Conservation (phyloP, 2,113 vertebrate genomes). For the human region DNA sequence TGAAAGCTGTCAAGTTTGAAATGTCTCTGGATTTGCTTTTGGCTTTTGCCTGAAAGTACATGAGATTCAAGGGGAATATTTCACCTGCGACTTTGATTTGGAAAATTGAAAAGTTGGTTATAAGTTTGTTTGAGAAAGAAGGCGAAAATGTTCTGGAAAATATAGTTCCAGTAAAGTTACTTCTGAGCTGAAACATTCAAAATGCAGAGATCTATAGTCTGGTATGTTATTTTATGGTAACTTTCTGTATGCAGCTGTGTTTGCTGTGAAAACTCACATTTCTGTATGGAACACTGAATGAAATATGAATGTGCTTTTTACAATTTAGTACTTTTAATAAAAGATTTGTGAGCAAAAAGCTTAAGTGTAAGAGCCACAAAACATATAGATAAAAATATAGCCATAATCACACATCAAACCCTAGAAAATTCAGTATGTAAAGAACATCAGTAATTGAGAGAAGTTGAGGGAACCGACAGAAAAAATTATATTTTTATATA, state of each 20-base stretch:
- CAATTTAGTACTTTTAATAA: conserved; percentile 70
- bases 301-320: conserved; percentile 63
- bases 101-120: background rate
- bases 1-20: background rate
- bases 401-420: conserved; percentile 73
- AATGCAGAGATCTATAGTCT: conserved; percentile 45
- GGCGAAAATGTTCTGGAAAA: conserved; percentile 1
- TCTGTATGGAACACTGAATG: conserved; percentile 53
- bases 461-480: conserved; percentile 69
- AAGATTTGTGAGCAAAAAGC: conserved; percentile 77
- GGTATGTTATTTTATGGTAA: conserved; percentile 26
- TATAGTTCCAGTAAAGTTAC: conserved; percentile 9
- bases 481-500: conserved; percentile 61
- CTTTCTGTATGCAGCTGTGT: conserved; percentile 61
- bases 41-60: background rate
- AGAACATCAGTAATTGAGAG: conserved; percentile 75
- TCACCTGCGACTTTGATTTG: background rate
- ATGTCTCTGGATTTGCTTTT: background rate
- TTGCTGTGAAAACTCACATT: conserved; percentile 32
- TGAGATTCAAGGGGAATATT: background rate
- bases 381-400: conserved; percentile 79
- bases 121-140: conserved; percentile 19
- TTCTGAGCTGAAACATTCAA: conserved; percentile 29
- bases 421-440: conserved; percentile 72
- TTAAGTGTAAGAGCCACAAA: conserved; percentile 75